A percentile compares a stretch with the other conserved stretches of the same genome.
Conservation (phyloP, 1,140 invertebrate species). For the Drosophila suzukii region DNA sequence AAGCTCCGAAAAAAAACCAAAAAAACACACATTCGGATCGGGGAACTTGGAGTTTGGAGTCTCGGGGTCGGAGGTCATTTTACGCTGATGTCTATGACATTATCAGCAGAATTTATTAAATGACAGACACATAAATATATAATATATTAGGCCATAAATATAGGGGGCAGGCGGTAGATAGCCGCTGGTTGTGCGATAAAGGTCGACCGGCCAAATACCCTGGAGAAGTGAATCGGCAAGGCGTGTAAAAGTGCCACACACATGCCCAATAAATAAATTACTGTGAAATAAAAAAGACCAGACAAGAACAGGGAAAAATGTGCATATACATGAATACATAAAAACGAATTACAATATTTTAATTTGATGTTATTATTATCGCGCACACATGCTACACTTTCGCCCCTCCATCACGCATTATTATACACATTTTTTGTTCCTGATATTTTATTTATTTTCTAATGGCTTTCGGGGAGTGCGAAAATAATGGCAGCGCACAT, state of each 20-base stretch:
- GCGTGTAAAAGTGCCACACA: not conserved
- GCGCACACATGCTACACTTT: conserved; percentile 21
- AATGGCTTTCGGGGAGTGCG: conserved; percentile 19
- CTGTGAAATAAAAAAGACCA: too few species aligned
- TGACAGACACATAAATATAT: conserved; percentile 68
- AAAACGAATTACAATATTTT: conserved; percentile 64
- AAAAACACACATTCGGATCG: not conserved
- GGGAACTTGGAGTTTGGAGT: not conserved
- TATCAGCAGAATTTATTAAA: conserved; percentile 67
- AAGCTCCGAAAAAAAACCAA: conserved; percentile 4
- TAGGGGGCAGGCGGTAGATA: conserved; percentile 22
- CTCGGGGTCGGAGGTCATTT: conserved; percentile 43
- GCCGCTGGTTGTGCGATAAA: not conserved
- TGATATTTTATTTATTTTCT: conserved; percentile 46
- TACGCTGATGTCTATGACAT: conserved; percentile 66
- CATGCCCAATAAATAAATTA: not conserved
- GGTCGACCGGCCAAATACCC: conserved; percentile 8
- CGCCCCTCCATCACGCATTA: not conserved
- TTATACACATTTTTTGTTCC: conserved; percentile 13
- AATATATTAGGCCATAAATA: conserved; percentile 66
- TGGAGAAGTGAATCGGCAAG: not conserved
- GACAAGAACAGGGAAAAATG: not conserved
- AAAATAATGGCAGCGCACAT: conserved; percentile 10
- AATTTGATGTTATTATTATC: conserved; percentile 64
- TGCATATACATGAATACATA: conserved; percentile 7